Conservation (phyloP, 2,797 vertebrate species). For the Hapalemur alaotrensis region DNA sequence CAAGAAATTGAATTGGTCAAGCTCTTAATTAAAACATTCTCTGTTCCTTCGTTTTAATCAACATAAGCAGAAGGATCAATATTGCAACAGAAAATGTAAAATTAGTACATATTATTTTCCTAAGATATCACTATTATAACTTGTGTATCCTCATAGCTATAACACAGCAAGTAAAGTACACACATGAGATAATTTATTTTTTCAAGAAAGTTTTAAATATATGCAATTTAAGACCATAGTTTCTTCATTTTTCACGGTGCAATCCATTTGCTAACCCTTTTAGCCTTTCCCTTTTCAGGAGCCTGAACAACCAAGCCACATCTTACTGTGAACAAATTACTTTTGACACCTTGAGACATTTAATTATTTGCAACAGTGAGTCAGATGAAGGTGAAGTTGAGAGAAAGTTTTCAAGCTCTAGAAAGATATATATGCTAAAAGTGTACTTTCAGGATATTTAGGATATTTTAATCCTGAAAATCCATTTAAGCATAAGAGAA, state of each 20-base stretch:
- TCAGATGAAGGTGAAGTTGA: slow-evolving; percentile 45
- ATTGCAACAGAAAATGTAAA: background rate
- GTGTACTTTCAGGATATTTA: background rate
- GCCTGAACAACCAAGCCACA: background rate
- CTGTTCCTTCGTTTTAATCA: background rate
- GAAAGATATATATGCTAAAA: background rate
- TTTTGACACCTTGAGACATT: slow-evolving; percentile 55
- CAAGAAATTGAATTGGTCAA: background rate
- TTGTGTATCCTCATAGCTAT: background rate
- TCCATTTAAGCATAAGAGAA: background rate
- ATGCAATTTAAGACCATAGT: background rate
- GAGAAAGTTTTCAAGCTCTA: slow-evolving; percentile 5
- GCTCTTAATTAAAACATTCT: background rate
- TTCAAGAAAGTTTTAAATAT: background rate
- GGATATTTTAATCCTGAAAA: background rate
- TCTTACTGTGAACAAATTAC: slow-evolving; percentile 50
- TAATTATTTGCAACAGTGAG: slow-evolving; percentile 61
- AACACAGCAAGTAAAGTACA: background rate
- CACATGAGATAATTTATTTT: background rate
- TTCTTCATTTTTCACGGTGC: background rate
- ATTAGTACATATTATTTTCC: background rate
- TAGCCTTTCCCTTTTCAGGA: slow-evolving; percentile 6
- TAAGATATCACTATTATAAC: background rate
- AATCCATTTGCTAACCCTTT: slow-evolving; percentile 9
- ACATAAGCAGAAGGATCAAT: background rate